Conservation (phyloP, 1,140 invertebrate genomes). For the Laupala kohalensis region DNA sequence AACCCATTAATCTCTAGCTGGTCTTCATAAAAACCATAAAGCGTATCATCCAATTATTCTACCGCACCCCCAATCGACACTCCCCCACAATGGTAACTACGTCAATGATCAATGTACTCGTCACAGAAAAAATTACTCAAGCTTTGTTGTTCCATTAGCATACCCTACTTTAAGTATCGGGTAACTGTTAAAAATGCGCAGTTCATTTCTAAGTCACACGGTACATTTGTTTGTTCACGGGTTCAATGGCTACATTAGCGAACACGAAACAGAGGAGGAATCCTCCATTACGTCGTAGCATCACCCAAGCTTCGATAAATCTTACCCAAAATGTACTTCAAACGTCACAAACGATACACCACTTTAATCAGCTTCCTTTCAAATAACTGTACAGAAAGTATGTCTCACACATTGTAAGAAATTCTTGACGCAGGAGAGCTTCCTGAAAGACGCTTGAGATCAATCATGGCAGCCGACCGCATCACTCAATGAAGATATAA, state of each 20-base stretch:
- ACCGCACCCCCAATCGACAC: slow-evolving; percentile 3
- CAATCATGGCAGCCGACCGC: slow-evolving; percentile 27
- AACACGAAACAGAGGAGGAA: slow-evolving; percentile 1
- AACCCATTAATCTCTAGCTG: background rate
- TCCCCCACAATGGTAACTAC: background rate
- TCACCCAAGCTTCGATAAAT: background rate
- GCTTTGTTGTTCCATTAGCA: background rate
- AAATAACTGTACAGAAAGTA: background rate
- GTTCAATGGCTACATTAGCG: slow-evolving; percentile 11
- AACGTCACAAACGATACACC: background rate
- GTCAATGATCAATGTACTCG: background rate
- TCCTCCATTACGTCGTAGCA: background rate
- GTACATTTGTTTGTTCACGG: background rate
- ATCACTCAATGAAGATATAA: slow-evolving; percentile 2
- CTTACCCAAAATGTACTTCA: background rate
- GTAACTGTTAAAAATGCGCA: background rate
- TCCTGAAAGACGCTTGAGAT: slow-evolving; percentile 26
- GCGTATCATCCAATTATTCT: background rate
- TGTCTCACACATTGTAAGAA: slow-evolving; percentile 25
- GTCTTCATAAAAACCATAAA: background rate
- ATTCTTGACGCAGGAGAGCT: slow-evolving; percentile 20
- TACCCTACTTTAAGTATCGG: background rate
- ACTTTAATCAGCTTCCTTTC: slow-evolving; percentile 4
- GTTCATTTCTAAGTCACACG: background rate
- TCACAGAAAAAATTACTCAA: background rate